A percentile compares a stretch with the other conserved stretches of the same genome.
Conservation (phyloP, 1,140 invertebrate species). For the Anastrepha obliqua region DNA sequence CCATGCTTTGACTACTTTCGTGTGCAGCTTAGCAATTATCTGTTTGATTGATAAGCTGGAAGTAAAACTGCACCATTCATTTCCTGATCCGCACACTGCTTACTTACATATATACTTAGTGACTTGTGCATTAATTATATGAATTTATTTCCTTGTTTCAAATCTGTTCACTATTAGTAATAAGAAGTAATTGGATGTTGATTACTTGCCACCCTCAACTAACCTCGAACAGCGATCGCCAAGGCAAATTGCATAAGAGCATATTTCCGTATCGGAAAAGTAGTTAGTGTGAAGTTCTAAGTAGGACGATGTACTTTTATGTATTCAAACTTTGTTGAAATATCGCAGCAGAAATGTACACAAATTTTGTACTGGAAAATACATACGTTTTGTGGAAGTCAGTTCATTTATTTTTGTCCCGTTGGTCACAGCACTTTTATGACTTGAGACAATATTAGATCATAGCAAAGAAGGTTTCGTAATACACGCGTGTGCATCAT, state of each 20-base stretch:
- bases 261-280: not conserved
- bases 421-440: not conserved
- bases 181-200: not conserved
- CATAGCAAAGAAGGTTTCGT: not conserved
- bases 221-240: not conserved
- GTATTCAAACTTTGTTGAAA: not conserved
- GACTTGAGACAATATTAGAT: not conserved
- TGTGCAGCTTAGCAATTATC: no score
- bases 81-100: not conserved
- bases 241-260: not conserved
- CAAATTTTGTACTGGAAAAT: no score
- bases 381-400: not conserved
- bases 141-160: not conserved
- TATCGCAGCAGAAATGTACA: not conserved
- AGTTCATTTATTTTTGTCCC: not conserved
- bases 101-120: not conserved
- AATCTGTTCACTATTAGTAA: not conserved
- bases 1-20: not conserved
- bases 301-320: not conserved
- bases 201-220: not conserved
- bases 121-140: not conserved
- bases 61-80: not conserved
- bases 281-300: not conserved
- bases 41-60: conserved; percentile 24
- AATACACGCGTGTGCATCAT: not conserved